Evolutionary conservation across 2,113 vertebrate species (phyloP), one percentile per base, ranked within the genome.

Genomic region (Ondatra zibethicus): DNA sequence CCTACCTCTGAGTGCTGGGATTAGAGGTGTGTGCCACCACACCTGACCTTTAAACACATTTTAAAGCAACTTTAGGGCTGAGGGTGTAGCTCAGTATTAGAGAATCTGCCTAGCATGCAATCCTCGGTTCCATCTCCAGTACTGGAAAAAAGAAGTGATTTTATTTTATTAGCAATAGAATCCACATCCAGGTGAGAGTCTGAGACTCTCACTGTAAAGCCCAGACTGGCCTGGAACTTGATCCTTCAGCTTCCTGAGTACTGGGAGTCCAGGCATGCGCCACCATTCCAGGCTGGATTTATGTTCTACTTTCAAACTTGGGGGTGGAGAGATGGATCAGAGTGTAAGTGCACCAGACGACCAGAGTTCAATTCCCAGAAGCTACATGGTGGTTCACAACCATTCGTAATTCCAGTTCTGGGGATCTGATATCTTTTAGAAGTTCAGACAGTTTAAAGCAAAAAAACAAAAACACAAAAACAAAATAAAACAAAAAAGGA

Each of bases 291-390:
- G 86, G 66, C 52, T 87, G 31, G 1, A 14, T 76, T 94, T 92
- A 86, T 65, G 80, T 92, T 65, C 72, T 91, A 77, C 94, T 27
- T 92, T 93, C 72, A 95, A 70, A 90, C 77, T 27, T 17, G n/a
- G 13, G 1, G 12, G 13, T 61, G n/a, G 23, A 61, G n/a, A 6
- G n/a, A 61, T 84, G 55, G 23, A 16, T 63, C 13, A 7, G 36
- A 25, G n/a, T 23, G 29, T 61, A 84, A 84, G n/a, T 61, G 55
- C 55, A 39, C 55, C n/a, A 84, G 80, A 58, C 12, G 55, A 84
- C n/a, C 80, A 42, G 36, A n/a, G 25, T 42, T 84, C 55, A 25
- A 42, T 61, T 39, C 55, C 25, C 36, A 61, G 80, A n/a, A 42
- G 0, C 55, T n/a, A 84, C 80, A 16, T 61, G 36, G 25, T 42